Percentiles rank a stretch among this genome's conserved stretches.
These are phyloP conservation scores for Thereva nobilitata DNA, from an alignment of 2,888 invertebrate genomes.

Conservation along the genomic window DNA sequence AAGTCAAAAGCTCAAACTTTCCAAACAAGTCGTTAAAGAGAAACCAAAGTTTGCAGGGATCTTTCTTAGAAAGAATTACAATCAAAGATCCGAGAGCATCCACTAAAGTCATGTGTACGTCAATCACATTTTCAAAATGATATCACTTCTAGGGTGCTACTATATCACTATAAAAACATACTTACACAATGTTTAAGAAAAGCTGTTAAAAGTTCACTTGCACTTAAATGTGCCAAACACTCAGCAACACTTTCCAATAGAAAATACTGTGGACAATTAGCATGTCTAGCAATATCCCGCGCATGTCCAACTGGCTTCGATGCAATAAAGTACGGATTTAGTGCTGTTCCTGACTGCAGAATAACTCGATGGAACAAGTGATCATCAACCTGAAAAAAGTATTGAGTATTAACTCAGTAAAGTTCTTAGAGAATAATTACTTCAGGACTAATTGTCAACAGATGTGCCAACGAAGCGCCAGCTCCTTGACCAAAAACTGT, in stretches of 20 bases:
- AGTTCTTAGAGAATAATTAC: constrained; percentile 43
- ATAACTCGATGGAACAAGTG: constrained; percentile 60
- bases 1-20: too few relatives aligned
- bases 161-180: neutral
- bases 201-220: constrained; percentile 44
- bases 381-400: constrained; percentile 33
- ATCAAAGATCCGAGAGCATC: too few relatives aligned
- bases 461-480: constrained; percentile 60
- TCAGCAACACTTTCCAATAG: constrained; percentile 45
- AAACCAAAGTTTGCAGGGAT: too few relatives aligned
- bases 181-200: constrained; percentile 27
- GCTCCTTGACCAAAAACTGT: constrained; percentile 63
- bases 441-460: constrained; percentile 58
- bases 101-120: too few relatives aligned
- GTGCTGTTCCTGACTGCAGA: constrained; percentile 61
- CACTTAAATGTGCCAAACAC: constrained; percentile 44
- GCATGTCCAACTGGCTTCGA: constrained; percentile 54
- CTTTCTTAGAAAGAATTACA: too few relatives aligned
- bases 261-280: constrained; percentile 50
- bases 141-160: too few relatives aligned
- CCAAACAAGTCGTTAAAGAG: too few relatives aligned
- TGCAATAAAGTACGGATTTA: constrained; percentile 61
- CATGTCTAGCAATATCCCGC: constrained; percentile 53
- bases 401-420: neutral
- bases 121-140: too few relatives aligned